A percentile compares a stretch with the other conserved stretches of the same genome.
phyloP scores from a whole-genome alignment of 2,888 invertebrate species.

The Nomada hirtipes region DNA sequence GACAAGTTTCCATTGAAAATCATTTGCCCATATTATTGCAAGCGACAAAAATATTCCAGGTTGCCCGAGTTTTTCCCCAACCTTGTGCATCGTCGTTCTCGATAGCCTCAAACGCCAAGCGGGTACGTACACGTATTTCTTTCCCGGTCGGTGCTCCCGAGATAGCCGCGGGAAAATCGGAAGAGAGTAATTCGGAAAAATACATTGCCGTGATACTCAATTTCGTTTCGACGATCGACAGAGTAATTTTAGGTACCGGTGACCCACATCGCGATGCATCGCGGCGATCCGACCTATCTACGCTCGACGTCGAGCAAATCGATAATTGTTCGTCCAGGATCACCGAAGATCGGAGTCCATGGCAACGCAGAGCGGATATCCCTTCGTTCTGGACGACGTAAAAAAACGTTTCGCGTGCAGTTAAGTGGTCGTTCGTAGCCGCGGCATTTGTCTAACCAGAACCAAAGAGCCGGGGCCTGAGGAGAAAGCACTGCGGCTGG shows the following conservation, averaged over 20 bases:
- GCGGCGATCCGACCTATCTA: neutral
- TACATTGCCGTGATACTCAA: neutral
- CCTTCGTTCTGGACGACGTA: slow-evolving; percentile 15
- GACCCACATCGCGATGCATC: neutral
- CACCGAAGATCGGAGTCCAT: slow-evolving; percentile 30
- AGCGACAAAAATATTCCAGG: neutral
- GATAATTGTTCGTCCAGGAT: slow-evolving; percentile 28
- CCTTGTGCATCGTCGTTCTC: neutral
- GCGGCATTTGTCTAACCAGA: slow-evolving; percentile 41
- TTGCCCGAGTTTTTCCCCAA: no score
- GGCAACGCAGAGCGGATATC: neutral
- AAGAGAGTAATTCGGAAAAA: neutral
- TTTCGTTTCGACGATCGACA: neutral
- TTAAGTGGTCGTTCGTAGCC: slow-evolving; percentile 26
- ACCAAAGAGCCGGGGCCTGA: neutral
- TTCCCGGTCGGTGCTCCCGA: neutral
- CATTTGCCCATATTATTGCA: no score
- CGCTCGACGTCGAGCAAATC: slow-evolving; percentile 1
- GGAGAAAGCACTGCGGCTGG: slow-evolving; percentile 65
- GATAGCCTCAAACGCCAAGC: slow-evolving; percentile 8
- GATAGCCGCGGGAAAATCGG: neutral
- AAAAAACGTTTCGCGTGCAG: slow-evolving; percentile 44
- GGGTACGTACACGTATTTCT: neutral
- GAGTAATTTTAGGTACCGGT: slow-evolving; percentile 17
- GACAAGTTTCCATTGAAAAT: neutral